Conservation (phyloP, 2,888 invertebrate species). For the Rotaria sp. region DNA sequence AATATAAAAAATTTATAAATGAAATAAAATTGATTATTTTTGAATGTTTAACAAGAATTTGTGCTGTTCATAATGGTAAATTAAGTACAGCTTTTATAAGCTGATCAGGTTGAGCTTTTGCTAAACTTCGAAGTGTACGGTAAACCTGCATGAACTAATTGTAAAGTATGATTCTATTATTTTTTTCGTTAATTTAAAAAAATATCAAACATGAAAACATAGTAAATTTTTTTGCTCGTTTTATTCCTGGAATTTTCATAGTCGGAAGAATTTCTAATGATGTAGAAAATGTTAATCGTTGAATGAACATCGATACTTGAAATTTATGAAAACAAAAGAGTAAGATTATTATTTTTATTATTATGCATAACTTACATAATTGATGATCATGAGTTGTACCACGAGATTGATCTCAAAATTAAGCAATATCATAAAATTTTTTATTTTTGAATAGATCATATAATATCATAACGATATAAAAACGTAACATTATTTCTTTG, state of each 20-base stretch:
- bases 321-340: slow-evolving; percentile 57
- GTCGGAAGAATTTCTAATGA: slow-evolving; percentile 71
- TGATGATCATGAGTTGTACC: slow-evolving; percentile 58
- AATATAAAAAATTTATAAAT: neutral
- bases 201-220: slow-evolving; percentile 39
- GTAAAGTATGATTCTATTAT: slow-evolving; percentile 70
- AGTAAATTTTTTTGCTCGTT: slow-evolving; percentile 61
- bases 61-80: slow-evolving; percentile 67
- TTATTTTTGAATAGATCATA: slow-evolving; percentile 14
- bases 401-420: slow-evolving; percentile 61
- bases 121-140: slow-evolving; percentile 69
- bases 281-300: slow-evolving; percentile 72
- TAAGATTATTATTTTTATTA: neutral
- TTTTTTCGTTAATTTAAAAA: neutral
- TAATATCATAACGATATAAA: neutral
- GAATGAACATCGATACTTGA: slow-evolving; percentile 68
- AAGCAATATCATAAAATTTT: slow-evolving; percentile 58
- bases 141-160: slow-evolving; percentile 76
- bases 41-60: slow-evolving; percentile 76
- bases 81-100: slow-evolving; percentile 66
- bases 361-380: neutral
- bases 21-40: slow-evolving; percentile 60
- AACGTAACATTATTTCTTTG: neutral
- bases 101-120: slow-evolving; percentile 64
- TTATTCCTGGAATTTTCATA: slow-evolving; percentile 79